Conservation (phyloP, 2,797 vertebrate species). For the Danio jaintianensis region DNA sequence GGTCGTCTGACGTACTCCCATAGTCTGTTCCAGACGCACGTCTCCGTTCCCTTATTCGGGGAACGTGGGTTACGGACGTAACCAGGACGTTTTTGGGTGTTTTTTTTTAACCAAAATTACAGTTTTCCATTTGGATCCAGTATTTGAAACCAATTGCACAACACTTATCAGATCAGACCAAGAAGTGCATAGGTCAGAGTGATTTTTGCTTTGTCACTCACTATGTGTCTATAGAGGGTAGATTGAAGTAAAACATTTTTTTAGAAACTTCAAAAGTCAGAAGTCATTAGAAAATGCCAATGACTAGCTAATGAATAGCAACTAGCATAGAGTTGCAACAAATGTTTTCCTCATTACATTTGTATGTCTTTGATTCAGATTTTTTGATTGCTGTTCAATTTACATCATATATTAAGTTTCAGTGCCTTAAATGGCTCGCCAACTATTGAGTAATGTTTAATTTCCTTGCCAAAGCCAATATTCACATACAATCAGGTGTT, state of each 20-base stretch:
- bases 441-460: background rate
- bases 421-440: background rate
- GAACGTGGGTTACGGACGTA: too few relatives aligned
- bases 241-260: too few relatives aligned
- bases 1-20: too few relatives aligned
- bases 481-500: background rate
- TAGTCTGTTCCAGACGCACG: too few relatives aligned
- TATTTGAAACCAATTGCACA: background rate
- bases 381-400: background rate
- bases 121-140: background rate
- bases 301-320: too few relatives aligned
- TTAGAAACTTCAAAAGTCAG: background rate
- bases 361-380: background rate
- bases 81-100: too few relatives aligned
- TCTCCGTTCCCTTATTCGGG: too few relatives aligned
- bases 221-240: too few relatives aligned
- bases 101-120: too few relatives aligned
- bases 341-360: background rate
- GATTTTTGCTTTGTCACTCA: too few relatives aligned
- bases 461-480: conserved; percentile 8
- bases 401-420: background rate
- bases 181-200: too few relatives aligned
- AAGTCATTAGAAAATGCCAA: background rate
- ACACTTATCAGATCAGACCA: background rate
- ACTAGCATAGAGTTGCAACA: too few relatives aligned